A percentile compares a stretch with the other conserved stretches of the same genome.
These are phyloP conservation scores for Dasypogon diadema DNA, from an alignment of 2,888 invertebrate species.

Conservation along the genomic window DNA sequence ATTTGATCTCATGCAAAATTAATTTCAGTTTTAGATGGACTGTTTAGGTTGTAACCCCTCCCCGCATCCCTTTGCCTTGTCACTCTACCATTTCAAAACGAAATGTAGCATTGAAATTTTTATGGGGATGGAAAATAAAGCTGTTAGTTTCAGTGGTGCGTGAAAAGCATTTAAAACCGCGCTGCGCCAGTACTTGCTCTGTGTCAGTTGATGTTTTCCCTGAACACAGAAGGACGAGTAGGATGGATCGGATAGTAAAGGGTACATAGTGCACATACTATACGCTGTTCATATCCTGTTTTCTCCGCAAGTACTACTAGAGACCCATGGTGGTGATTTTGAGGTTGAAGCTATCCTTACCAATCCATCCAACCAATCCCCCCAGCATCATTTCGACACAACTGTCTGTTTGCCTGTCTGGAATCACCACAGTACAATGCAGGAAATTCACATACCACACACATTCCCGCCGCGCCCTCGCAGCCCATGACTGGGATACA, in stretches of 20 bases:
- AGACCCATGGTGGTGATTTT: constrained; percentile 5
- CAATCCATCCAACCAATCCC: too few relatives aligned
- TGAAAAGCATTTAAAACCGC: not conserved
- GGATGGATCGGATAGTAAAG: too few relatives aligned
- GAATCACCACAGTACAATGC: constrained; percentile 6
- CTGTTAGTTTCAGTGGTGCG: constrained; percentile 16
- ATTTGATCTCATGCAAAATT: not conserved
- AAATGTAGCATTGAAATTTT: not conserved
- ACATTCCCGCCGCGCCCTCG: not conserved
- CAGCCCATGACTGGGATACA: not conserved
- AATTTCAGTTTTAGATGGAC: not conserved
- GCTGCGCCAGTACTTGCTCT: not conserved
- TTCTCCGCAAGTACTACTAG: not conserved
- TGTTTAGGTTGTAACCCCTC: not conserved
- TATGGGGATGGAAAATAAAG: constrained; percentile 16
- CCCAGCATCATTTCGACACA: constrained; percentile 15
- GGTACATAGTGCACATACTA: not conserved
- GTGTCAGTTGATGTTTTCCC: not conserved
- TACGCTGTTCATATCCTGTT: constrained; percentile 4
- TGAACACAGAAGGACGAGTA: not conserved
- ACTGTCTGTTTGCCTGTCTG: not conserved
- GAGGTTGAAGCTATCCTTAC: constrained; percentile 11
- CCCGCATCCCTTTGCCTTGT: too few relatives aligned
- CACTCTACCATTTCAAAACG: not conserved
- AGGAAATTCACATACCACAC: not conserved